phyloP scores from a whole-genome alignment of 2,888 invertebrate species.

The Lordiphosa fenestrarum region DNA sequence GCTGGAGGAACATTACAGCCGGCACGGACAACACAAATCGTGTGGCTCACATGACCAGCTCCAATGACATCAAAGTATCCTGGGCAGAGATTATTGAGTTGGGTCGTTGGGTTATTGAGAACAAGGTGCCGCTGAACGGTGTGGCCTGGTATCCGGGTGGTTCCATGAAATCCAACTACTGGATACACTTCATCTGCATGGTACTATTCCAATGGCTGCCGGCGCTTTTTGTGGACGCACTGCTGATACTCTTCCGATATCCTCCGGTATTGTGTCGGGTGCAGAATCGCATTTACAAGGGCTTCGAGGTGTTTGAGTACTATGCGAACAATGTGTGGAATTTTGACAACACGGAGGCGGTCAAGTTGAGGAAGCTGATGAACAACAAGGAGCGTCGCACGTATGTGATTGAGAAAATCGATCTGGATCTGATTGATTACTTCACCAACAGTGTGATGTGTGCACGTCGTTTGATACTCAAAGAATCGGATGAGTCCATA shows the following conservation, averaged over 20 bases:
- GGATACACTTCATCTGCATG: slow-evolving; percentile 90
- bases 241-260: slow-evolving; percentile 90
- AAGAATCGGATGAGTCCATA: slow-evolving; percentile 90
- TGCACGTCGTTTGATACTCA: slow-evolving; percentile 89
- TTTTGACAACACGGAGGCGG: slow-evolving; percentile 87
- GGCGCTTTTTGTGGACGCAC: slow-evolving; percentile 90
- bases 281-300: slow-evolving; percentile 90
- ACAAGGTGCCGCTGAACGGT: slow-evolving; percentile 91
- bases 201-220: slow-evolving; percentile 95
- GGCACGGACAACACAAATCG: slow-evolving; percentile 73
- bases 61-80: slow-evolving; percentile 89
- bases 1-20: slow-evolving; percentile 71
- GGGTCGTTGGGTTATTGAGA: slow-evolving; percentile 88
- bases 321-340: slow-evolving; percentile 96
- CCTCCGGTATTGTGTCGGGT: slow-evolving; percentile 92
- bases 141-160: slow-evolving; percentile 94
- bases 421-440: slow-evolving; percentile 89
- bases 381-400: slow-evolving; percentile 85
- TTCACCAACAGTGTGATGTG: slow-evolving; percentile 91
- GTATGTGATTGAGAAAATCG: slow-evolving; percentile 85
- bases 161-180: slow-evolving; percentile 89
- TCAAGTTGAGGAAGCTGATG: slow-evolving; percentile 82
- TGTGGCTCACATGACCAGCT: slow-evolving; percentile 89
- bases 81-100: slow-evolving; percentile 94
- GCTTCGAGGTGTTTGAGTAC: slow-evolving; percentile 94